These are phyloP conservation scores for Caretta caretta DNA, from an alignment of 2,113 vertebrate species.

Conservation along the genomic window DNA sequence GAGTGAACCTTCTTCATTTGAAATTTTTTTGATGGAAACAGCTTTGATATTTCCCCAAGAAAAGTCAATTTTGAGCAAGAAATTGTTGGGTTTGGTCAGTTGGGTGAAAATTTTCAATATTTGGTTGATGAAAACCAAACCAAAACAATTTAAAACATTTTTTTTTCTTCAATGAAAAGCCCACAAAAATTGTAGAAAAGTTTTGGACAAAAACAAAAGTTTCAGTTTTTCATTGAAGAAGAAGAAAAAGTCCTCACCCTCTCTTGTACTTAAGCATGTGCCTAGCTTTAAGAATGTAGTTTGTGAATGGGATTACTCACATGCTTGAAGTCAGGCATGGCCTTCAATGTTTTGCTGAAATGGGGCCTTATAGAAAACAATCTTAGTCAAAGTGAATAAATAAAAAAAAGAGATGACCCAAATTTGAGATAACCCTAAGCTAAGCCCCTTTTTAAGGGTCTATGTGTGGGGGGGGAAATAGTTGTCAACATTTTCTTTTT, in stretches of 20 bases:
- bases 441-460: too few species aligned
- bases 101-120: not conserved
- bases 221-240: not conserved
- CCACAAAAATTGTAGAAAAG: not conserved
- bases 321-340: not conserved
- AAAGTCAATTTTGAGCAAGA: not conserved
- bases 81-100: not conserved
- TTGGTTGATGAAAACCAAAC: not conserved
- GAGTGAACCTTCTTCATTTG: not conserved
- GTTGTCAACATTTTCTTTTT: not conserved
- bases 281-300: not conserved
- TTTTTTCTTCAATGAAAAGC: not conserved
- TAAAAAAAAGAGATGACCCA: not conserved
- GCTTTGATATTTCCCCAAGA: not conserved
- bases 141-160: not conserved
- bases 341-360: not conserved
- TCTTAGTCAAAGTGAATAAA: not conserved
- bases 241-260: not conserved
- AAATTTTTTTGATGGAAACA: not conserved
- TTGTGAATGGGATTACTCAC: not conserved
- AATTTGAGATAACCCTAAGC: too few species aligned
- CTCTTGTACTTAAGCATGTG: not conserved
- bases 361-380: not conserved
- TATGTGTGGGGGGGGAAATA: not conserved
- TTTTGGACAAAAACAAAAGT: not conserved